These are phyloP conservation scores for Anorthoa munda DNA, from an alignment of 2,888 invertebrate species.

Conservation along the genomic window DNA sequence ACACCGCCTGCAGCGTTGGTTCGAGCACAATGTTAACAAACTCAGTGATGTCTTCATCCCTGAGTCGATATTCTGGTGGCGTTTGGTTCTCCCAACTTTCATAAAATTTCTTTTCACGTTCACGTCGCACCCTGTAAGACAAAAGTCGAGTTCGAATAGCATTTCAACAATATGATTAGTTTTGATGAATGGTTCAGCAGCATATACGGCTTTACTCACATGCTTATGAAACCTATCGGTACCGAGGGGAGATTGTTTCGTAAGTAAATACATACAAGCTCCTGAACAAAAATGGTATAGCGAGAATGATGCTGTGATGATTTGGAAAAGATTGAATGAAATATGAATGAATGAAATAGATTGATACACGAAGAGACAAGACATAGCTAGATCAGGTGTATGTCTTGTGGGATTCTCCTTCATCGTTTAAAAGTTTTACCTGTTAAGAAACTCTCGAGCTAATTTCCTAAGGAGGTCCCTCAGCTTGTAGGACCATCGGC, in stretches of 20 bases:
- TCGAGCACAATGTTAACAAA: slow-evolving; percentile 95
- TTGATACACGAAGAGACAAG: not conserved
- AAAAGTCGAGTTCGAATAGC: slow-evolving; percentile 31
- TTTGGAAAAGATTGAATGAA: not conserved
- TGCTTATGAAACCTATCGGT: slow-evolving; percentile 18
- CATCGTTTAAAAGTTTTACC: slow-evolving; percentile 75
- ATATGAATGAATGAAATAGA: not conserved
- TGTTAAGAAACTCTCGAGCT: slow-evolving; percentile 92
- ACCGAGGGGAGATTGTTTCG: slow-evolving; percentile 7
- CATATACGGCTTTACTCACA: slow-evolving; percentile 35
- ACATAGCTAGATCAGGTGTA: slow-evolving; percentile 1
- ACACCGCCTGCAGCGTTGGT: slow-evolving; percentile 94
- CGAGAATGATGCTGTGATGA: slow-evolving; percentile 18
- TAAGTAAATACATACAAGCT: slow-evolving; percentile 31
- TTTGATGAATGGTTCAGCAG: slow-evolving; percentile 29
- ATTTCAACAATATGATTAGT: not conserved
- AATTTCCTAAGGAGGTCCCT: slow-evolving; percentile 93
- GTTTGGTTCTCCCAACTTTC: slow-evolving; percentile 93
- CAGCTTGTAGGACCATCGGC: slow-evolving; percentile 94
- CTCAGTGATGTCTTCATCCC: slow-evolving; percentile 94
- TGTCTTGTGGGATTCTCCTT: too few species aligned
- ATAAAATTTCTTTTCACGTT: slow-evolving; percentile 91
- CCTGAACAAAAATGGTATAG: slow-evolving; percentile 29
- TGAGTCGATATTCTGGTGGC: slow-evolving; percentile 93
- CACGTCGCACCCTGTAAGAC: slow-evolving; percentile 91